These are phyloP conservation scores for Hypselothyrea guttata DNA, from an alignment of 2,888 invertebrate genomes.

Conservation along the genomic window DNA sequence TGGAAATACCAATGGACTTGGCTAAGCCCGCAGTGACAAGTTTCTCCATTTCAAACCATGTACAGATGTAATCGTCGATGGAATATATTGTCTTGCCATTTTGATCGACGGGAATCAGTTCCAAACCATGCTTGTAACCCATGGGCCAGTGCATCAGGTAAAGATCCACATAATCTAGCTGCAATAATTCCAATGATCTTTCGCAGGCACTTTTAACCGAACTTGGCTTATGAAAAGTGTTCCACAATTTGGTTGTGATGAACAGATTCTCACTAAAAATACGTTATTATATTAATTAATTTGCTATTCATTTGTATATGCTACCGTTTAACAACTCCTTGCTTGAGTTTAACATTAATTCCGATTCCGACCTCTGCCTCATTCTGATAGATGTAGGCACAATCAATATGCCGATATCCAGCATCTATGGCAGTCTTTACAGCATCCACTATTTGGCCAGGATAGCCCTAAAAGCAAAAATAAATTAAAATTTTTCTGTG, in stretches of 20 bases:
- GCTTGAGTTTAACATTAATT: slow-evolving; percentile 85
- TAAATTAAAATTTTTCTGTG: no score
- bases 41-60: slow-evolving; percentile 92
- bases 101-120: slow-evolving; percentile 75
- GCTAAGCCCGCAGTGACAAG: slow-evolving; percentile 87
- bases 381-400: slow-evolving; percentile 86
- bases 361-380: slow-evolving; percentile 88
- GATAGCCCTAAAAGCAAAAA: neutral
- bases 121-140: slow-evolving; percentile 84
- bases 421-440: slow-evolving; percentile 87
- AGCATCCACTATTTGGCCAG: slow-evolving; percentile 20
- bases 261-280: neutral
- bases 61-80: slow-evolving; percentile 88
- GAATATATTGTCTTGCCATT: slow-evolving; percentile 80
- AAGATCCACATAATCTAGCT: slow-evolving; percentile 89
- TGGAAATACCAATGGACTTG: slow-evolving; percentile 92
- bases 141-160: slow-evolving; percentile 93
- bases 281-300: accelerated
- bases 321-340: slow-evolving; percentile 86
- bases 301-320: slow-evolving; percentile 84
- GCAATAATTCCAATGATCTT: slow-evolving; percentile 85
- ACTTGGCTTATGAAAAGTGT: slow-evolving; percentile 74
- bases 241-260: slow-evolving; percentile 72
- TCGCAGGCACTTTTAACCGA: slow-evolving; percentile 83
- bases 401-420: slow-evolving; percentile 89